Conservation (phyloP, 2,888 invertebrate species). For the Branchipolynoe longqiensis region DNA sequence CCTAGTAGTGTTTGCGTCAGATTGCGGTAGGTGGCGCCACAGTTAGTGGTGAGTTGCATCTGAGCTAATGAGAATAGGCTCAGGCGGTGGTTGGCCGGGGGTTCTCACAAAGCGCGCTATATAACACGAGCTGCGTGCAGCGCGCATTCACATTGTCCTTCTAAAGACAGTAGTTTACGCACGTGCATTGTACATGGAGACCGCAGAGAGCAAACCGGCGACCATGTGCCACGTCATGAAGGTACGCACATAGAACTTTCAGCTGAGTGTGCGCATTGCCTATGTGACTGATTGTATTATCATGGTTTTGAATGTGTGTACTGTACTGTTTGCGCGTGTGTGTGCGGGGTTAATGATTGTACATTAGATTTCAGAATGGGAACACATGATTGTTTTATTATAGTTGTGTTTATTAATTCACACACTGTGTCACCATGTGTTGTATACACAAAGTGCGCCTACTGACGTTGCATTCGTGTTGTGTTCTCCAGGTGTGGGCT, state of each 20-base stretch:
- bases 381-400: neutral
- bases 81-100: constrained; percentile 15
- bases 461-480: constrained; percentile 14
- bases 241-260: too few relatives aligned
- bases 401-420: neutral
- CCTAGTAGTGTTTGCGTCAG: neutral
- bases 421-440: too few relatives aligned
- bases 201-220: constrained; percentile 5
- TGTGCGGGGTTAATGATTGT: too few relatives aligned
- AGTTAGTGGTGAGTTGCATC: neutral
- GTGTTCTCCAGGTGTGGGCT: constrained; percentile 74
- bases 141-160: constrained; percentile 24
- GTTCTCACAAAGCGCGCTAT: neutral
- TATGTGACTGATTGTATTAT: too few relatives aligned
- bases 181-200: constrained; percentile 22
- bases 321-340: too few relatives aligned
- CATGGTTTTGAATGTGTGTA: too few relatives aligned
- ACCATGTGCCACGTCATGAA: constrained; percentile 52
- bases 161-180: constrained; percentile 33
- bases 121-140: neutral
- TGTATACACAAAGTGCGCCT: too few relatives aligned
- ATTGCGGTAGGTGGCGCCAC: neutral
- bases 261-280: too few relatives aligned
- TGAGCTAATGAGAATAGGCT: neutral
- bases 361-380: neutral